These are phyloP conservation scores for Thymelicus sylvestris DNA, from an alignment of 2,888 invertebrate genomes.

Conservation along the genomic window DNA sequence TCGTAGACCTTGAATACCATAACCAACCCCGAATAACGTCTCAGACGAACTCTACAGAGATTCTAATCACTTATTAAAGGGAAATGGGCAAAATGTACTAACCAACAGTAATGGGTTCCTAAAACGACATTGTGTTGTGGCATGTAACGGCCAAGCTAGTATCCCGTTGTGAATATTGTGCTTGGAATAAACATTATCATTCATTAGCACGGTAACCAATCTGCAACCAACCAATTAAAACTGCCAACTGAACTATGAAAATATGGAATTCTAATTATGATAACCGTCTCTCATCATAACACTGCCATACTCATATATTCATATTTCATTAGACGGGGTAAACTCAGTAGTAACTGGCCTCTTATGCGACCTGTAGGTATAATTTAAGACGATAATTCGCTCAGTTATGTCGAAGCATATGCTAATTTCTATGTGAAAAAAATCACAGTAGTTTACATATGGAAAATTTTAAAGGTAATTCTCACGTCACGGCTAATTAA, in stretches of 20 bases:
- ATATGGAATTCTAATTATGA: background rate
- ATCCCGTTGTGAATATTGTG: background rate
- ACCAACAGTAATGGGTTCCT: constrained; percentile 4
- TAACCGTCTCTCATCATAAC: background rate
- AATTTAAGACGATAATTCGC: no score
- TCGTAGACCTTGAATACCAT: background rate
- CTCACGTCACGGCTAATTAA: no score
- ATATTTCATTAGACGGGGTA: background rate
- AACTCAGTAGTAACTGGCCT: no score
- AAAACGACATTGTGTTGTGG: constrained; percentile 8
- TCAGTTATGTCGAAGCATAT: no score
- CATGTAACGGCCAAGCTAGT: background rate
- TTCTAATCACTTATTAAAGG: constrained; percentile 12
- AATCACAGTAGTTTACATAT: no score
- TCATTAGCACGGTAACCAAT: constrained; percentile 3
- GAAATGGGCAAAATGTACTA: constrained; percentile 7
- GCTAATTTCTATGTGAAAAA: no score
- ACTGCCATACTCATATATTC: background rate
- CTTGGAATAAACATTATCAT: constrained; percentile 6
- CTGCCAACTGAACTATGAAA: constrained; percentile 3
- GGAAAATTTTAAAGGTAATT: no score
- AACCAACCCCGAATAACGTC: background rate
- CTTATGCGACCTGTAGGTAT: no score
- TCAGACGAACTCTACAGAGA: constrained; percentile 4
- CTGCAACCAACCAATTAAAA: background rate